Conservation (phyloP, 2,888 invertebrate genomes). For the Antheraea yamamai region DNA sequence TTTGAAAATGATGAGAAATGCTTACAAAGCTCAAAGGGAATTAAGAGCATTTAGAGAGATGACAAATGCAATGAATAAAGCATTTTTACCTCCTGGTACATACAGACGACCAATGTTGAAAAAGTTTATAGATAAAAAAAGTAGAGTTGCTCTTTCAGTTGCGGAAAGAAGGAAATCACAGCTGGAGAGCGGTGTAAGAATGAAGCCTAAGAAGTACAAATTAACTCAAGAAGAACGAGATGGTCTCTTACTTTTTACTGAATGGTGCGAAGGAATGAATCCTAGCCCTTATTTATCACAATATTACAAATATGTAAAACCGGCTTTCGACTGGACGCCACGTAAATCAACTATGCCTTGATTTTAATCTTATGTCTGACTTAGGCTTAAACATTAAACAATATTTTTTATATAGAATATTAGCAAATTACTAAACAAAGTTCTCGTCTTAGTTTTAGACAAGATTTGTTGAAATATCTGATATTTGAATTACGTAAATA, state of each 20-base stretch:
- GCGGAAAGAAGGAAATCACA: slow-evolving; percentile 49
- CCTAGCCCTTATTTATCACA: slow-evolving; percentile 62
- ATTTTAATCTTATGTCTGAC: slow-evolving; percentile 16
- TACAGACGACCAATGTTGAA: slow-evolving; percentile 56
- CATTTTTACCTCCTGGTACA: slow-evolving; percentile 65
- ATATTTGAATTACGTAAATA: not conserved
- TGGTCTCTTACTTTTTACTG: slow-evolving; percentile 64
- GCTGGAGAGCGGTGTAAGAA: slow-evolving; percentile 41
- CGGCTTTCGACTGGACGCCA: slow-evolving; percentile 54
- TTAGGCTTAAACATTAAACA: not conserved
- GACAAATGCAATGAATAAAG: slow-evolving; percentile 74
- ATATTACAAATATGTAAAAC: slow-evolving; percentile 62
- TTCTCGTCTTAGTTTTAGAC: not conserved
- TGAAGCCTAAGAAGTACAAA: slow-evolving; percentile 53
- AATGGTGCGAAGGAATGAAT: slow-evolving; percentile 73
- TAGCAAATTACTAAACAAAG: not conserved
- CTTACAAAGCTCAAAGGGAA: slow-evolving; percentile 68
- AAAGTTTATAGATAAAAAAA: slow-evolving; percentile 65
- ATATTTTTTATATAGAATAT: not conserved
- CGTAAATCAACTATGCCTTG: slow-evolving; percentile 42
- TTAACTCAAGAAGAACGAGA: slow-evolving; percentile 62
- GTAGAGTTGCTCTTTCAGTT: slow-evolving; percentile 46
- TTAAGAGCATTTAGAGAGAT: slow-evolving; percentile 68
- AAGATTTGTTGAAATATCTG: not conserved
- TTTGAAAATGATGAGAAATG: slow-evolving; percentile 70